A percentile compares a stretch with the other conserved stretches of the same genome.
phyloP scores from a whole-genome alignment of 1,140 invertebrate genomes.

The Drosophila punjabiensis region DNA sequence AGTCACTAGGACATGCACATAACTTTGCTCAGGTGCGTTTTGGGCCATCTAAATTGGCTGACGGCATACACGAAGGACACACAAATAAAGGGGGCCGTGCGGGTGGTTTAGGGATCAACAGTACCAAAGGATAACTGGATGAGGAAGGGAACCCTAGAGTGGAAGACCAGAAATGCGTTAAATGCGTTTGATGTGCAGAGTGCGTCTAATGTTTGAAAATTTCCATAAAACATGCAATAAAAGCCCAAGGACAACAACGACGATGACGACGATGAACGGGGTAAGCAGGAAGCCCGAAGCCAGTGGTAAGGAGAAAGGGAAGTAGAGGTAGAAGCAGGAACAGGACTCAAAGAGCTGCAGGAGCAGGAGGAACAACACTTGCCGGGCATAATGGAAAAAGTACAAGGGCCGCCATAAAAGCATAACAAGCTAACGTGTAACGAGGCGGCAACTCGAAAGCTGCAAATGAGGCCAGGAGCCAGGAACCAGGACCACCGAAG shows the following conservation, averaged over 20 bases:
- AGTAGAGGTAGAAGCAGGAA: not conserved
- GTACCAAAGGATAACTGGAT: not conserved
- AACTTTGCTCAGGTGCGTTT: slow-evolving; percentile 57
- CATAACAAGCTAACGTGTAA: slow-evolving; percentile 78
- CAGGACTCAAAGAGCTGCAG: slow-evolving; percentile 13
- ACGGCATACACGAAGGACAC: slow-evolving; percentile 41
- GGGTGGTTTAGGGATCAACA: not conserved
- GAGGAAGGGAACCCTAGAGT: not conserved
- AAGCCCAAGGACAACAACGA: slow-evolving; percentile 60
- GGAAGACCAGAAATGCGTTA: slow-evolving; percentile 59
- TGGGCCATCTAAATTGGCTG: slow-evolving; percentile 56
- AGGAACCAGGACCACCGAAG: slow-evolving; percentile 29
- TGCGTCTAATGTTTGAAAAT: slow-evolving; percentile 79
- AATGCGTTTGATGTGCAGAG: slow-evolving; percentile 79
- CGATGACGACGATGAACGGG: slow-evolving; percentile 5
- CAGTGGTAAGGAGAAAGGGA: not conserved
- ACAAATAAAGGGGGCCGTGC: slow-evolving; percentile 16
- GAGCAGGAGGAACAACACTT: slow-evolving; percentile 32
- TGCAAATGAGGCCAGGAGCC: slow-evolving; percentile 66
- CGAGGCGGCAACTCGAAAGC: slow-evolving; percentile 60
- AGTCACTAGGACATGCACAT: slow-evolving; percentile 35
- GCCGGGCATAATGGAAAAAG: slow-evolving; percentile 67
- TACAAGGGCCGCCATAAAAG: slow-evolving; percentile 72
- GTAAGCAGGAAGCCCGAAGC: slow-evolving; percentile 13
- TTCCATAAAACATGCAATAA: slow-evolving; percentile 83